Conservation (phyloP, 2,888 invertebrate genomes). For the Cyaniris semiargus region DNA sequence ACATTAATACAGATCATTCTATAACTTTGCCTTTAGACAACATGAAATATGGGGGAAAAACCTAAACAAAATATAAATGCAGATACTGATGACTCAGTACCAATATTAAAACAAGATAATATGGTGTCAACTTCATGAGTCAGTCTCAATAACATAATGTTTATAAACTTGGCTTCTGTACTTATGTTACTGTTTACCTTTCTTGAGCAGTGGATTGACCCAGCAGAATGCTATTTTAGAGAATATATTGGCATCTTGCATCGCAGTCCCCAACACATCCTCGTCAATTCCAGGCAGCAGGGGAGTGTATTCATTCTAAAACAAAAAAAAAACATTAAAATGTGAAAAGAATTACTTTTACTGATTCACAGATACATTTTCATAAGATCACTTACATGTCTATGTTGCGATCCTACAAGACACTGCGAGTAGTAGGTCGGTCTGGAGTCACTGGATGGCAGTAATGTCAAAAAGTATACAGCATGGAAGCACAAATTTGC, state of each 20-base stretch:
- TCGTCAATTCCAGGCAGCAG: constrained; percentile 85
- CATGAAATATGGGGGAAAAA: neutral
- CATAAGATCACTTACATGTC: constrained; percentile 65
- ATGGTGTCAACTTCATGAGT: neutral
- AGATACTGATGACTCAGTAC: neutral
- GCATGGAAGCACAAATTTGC: constrained; percentile 82
- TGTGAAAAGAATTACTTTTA: neutral
- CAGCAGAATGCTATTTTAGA: constrained; percentile 92
- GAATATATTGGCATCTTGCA: constrained; percentile 85
- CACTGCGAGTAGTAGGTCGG: constrained; percentile 74
- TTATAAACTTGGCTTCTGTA: neutral
- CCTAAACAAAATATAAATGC: neutral
- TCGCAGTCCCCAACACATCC: constrained; percentile 88
- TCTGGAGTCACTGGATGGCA: constrained; percentile 81
- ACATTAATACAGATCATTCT: neutral
- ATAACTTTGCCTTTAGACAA: neutral
- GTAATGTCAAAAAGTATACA: constrained; percentile 85
- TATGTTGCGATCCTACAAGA: constrained; percentile 74
- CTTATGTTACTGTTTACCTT: constrained; percentile 74
- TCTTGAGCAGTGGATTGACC: constrained; percentile 91
- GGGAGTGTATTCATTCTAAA: constrained; percentile 82
- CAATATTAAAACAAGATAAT: neutral
- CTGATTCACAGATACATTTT: neutral
- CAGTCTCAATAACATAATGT: neutral
- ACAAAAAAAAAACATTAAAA: constrained; percentile 41